Evolutionary conservation across 1,140 invertebrate genomes (phyloP).

Genomic region (Lerema accius): DNA sequence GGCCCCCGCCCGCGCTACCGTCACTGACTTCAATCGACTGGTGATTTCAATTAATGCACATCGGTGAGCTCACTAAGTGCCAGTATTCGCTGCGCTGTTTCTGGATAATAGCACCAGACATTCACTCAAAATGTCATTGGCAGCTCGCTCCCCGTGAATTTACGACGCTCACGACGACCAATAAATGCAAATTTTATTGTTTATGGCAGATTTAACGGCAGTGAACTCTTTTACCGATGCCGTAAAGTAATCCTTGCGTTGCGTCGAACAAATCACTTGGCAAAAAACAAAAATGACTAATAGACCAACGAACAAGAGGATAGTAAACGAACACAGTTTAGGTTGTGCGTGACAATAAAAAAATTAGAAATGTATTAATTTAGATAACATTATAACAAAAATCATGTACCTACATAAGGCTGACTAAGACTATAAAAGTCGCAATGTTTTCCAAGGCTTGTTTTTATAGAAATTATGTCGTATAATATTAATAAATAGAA

Average conservation of each 20-base stretch:
- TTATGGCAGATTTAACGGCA: slow-evolving; percentile 79
- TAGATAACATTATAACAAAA: too few relatives aligned
- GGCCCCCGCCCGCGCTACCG: slow-evolving; percentile 42
- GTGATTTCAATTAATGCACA: slow-evolving; percentile 75
- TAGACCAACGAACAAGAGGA: slow-evolving; percentile 1
- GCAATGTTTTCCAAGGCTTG: too few relatives aligned
- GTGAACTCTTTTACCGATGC: slow-evolving; percentile 77
- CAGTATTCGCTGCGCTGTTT: slow-evolving; percentile 54
- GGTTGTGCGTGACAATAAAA: slow-evolving; percentile 9
- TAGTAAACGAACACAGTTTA: slow-evolving; percentile 5
- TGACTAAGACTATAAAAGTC: too few relatives aligned
- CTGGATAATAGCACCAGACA: slow-evolving; percentile 65
- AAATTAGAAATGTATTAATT: too few relatives aligned
- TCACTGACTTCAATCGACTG: slow-evolving; percentile 69
- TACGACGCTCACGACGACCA: slow-evolving; percentile 76
- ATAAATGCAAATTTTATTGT: slow-evolving; percentile 83
- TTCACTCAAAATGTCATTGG: slow-evolving; percentile 79
- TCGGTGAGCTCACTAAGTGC: slow-evolving; percentile 64
- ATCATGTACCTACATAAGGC: too few relatives aligned
- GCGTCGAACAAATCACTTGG: slow-evolving; percentile 39
- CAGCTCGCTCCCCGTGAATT: slow-evolving; percentile 73
- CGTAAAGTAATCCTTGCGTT: slow-evolving; percentile 66
- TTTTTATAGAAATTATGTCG: too few relatives aligned
- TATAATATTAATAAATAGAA: too few relatives aligned
- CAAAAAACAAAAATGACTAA: slow-evolving; percentile 33